These are phyloP conservation scores for Heterotilapia buettikoferi DNA, from an alignment of 2,113 vertebrate species.

Conservation along the genomic window DNA sequence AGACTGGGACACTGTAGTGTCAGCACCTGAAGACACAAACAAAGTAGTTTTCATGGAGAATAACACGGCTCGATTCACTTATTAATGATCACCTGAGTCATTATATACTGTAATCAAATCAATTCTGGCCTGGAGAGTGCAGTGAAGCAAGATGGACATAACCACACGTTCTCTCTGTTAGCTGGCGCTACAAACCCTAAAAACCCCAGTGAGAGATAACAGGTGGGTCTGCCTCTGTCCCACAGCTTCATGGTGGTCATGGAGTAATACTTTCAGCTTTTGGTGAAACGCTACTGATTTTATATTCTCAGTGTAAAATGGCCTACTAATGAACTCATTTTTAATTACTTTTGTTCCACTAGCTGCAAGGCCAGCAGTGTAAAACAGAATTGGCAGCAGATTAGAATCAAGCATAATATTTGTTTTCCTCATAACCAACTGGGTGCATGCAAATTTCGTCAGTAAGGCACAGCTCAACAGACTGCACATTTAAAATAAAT, in stretches of 20 bases:
- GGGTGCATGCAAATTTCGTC: rapidly evolving
- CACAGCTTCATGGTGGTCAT: not conserved
- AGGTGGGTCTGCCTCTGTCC: not conserved
- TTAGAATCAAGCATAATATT: not conserved
- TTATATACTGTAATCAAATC: not conserved
- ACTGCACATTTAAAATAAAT: not conserved
- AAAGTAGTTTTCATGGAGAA: rapidly evolving
- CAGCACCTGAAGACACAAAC: constrained; percentile 72
- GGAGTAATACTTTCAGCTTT: not conserved
- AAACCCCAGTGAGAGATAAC: not conserved
- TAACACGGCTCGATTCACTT: rapidly evolving
- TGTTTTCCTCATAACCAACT: not conserved
- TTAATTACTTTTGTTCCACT: not conserved
- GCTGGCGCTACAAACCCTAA: not conserved
- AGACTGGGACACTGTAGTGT: constrained; percentile 85
- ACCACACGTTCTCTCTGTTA: not conserved
- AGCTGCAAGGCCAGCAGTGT: not conserved
- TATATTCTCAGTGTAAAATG: not conserved
- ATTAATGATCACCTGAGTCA: not conserved
- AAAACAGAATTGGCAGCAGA: not conserved
- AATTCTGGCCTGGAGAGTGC: not conserved
- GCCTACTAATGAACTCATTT: rapidly evolving
- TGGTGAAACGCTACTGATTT: not conserved
- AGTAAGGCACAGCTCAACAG: not conserved
- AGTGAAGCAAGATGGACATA: not conserved